Conservation (phyloP, 2,888 invertebrate genomes). For the Cryptus viduatorius region DNA sequence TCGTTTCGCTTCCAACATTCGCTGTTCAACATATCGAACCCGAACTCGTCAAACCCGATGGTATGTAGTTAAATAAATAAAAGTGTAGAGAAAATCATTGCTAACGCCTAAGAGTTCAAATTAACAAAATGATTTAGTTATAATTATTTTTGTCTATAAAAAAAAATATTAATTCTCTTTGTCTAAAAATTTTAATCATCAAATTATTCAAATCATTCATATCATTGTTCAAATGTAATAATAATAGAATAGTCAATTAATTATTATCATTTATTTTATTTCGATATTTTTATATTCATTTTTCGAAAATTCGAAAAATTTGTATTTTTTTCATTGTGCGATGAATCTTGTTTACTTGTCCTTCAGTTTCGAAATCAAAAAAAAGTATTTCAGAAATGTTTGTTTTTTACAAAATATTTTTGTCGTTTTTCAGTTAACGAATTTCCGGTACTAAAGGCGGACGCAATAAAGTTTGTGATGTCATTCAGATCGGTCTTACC, state of each 20-base stretch:
- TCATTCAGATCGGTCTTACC: slow-evolving; percentile 97
- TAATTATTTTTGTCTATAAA: too few species aligned
- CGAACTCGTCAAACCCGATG: slow-evolving; percentile 91
- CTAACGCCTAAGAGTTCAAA: neutral
- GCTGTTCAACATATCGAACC: slow-evolving; percentile 94
- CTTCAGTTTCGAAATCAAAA: neutral
- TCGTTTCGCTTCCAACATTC: slow-evolving; percentile 96
- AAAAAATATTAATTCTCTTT: too few species aligned
- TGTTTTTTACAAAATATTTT: too few species aligned
- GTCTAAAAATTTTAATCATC: neutral
- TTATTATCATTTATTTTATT: neutral
- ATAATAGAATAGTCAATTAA: too few species aligned
- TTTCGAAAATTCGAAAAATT: too few species aligned
- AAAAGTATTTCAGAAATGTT: too few species aligned
- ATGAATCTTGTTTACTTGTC: too few species aligned
- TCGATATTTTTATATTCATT: slow-evolving; percentile 5
- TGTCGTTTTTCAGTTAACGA: slow-evolving; percentile 90
- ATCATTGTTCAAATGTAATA: too few species aligned
- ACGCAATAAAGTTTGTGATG: slow-evolving; percentile 98
- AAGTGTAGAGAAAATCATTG: neutral
- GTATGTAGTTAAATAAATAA: slow-evolving; percentile 83
- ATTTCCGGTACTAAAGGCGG: slow-evolving; percentile 97
- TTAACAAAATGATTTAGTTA: neutral
- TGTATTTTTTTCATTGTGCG: too few species aligned
- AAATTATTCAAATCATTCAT: neutral